phyloP scores from a whole-genome alignment of 2,888 invertebrate genomes.

The Caenorhabditis macrosperma region DNA sequence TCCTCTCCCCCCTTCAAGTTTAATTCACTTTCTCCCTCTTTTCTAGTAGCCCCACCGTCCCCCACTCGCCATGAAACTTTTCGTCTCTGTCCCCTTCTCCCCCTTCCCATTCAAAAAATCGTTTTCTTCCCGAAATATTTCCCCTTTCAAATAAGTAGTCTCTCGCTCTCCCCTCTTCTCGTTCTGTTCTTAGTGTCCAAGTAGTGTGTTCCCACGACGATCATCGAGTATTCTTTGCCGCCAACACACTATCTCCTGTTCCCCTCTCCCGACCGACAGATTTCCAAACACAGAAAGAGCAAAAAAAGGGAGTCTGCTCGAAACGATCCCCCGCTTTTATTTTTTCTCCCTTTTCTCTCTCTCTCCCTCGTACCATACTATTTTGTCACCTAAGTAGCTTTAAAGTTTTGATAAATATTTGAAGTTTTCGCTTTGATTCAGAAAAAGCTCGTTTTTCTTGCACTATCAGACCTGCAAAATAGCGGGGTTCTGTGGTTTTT shows the following conservation, averaged over 20 bases:
- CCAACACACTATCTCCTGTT: neutral
- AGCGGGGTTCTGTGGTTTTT: too few species aligned
- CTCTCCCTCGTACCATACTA: neutral
- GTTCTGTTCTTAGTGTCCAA: too few species aligned
- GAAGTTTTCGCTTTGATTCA: neutral
- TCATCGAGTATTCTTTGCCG: too few species aligned
- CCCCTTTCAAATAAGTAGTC: neutral
- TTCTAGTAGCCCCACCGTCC: neutral
- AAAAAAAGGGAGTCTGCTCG: neutral
- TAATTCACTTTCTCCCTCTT: neutral
- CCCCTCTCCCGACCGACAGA: too few species aligned
- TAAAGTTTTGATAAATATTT: constrained; percentile 35
- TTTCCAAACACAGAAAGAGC: neutral
- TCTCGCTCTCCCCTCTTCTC: neutral
- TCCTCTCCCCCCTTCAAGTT: constrained; percentile 6
- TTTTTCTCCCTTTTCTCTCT: neutral
- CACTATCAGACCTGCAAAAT: neutral
- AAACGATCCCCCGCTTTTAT: neutral
- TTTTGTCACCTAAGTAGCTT: constrained; percentile 46
- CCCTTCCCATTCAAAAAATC: neutral
- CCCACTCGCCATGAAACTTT: constrained; percentile 4
- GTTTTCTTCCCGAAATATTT: neutral
- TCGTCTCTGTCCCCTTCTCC: neutral
- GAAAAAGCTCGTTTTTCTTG: too few species aligned
- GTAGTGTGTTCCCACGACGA: too few species aligned